Evolutionary conservation across 2,888 invertebrate species (phyloP).

Genomic region (Tetragonisca angustula): DNA sequence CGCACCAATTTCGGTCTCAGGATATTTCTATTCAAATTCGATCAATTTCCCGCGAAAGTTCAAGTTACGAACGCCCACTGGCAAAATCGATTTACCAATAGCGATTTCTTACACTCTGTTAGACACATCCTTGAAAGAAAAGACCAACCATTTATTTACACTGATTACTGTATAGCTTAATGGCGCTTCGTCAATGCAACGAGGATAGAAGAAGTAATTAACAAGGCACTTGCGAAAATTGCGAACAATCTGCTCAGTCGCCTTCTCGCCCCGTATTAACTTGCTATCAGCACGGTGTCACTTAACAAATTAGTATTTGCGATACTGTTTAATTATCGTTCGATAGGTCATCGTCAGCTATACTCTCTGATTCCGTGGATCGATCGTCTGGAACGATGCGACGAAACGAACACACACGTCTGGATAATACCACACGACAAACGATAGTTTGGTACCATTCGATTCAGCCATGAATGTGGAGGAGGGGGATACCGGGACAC

Average conservation of each 20-base stretch:
- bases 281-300: background rate
- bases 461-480: background rate
- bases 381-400: background rate
- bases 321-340: background rate
- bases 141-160: constrained; percentile 45
- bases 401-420: background rate
- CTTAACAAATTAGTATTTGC: constrained; percentile 13
- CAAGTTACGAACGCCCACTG: background rate
- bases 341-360: background rate
- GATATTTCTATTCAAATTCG: background rate
- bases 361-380: background rate
- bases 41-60: background rate
- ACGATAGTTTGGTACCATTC: background rate
- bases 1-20: background rate
- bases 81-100: background rate
- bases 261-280: background rate
- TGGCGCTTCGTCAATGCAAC: background rate
- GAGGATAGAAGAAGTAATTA: constrained; percentile 39
- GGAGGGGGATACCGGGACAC: too few species aligned
- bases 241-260: constrained; percentile 29
- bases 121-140: constrained; percentile 18
- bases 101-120: constrained; percentile 4
- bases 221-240: constrained; percentile 44
- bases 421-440: background rate
- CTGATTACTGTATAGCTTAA: constrained; percentile 46